Conservation (phyloP, 1,140 invertebrate species). For the Drosophila neocordata region DNA sequence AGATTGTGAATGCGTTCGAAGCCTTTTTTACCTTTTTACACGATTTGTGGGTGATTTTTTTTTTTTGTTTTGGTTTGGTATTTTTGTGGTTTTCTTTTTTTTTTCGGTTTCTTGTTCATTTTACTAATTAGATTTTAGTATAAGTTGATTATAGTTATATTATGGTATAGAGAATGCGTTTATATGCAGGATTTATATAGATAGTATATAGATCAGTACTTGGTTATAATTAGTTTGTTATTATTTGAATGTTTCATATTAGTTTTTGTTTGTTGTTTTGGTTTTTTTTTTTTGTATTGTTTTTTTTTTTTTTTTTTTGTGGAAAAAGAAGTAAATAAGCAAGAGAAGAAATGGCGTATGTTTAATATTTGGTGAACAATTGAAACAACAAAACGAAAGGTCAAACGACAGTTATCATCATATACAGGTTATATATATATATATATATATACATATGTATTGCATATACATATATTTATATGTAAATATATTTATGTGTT, state of each 20-base stretch:
- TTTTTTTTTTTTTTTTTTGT: slow-evolving; percentile 45
- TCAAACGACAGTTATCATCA: slow-evolving; percentile 73
- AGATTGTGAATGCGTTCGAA: slow-evolving; percentile 74
- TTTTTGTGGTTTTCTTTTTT: slow-evolving; percentile 28
- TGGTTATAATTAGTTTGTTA: slow-evolving; percentile 46
- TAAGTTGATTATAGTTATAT: slow-evolving; percentile 22
- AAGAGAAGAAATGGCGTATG: slow-evolving; percentile 82
- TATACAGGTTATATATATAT: slow-evolving; percentile 48
- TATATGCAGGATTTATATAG: slow-evolving; percentile 54
- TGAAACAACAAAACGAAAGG: slow-evolving; percentile 71
- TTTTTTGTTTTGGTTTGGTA: slow-evolving; percentile 29
- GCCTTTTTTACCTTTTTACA: slow-evolving; percentile 76
- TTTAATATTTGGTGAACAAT: slow-evolving; percentile 80
- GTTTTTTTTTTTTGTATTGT: slow-evolving; percentile 33
- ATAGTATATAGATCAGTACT: slow-evolving; percentile 55
- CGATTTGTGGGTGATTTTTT: slow-evolving; percentile 76
- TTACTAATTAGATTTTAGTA: slow-evolving; percentile 58
- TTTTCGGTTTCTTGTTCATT: not conserved
- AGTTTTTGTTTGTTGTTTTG: slow-evolving; percentile 28
- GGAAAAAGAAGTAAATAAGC: slow-evolving; percentile 82
- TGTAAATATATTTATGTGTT: slow-evolving; percentile 14
- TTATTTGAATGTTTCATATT: slow-evolving; percentile 51
- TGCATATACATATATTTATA: slow-evolving; percentile 6
- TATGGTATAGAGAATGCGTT: slow-evolving; percentile 45
- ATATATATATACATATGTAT: slow-evolving; percentile 15